phyloP scores from a whole-genome alignment of 2,888 invertebrate genomes.

The Eumacrocentrus americanus region DNA sequence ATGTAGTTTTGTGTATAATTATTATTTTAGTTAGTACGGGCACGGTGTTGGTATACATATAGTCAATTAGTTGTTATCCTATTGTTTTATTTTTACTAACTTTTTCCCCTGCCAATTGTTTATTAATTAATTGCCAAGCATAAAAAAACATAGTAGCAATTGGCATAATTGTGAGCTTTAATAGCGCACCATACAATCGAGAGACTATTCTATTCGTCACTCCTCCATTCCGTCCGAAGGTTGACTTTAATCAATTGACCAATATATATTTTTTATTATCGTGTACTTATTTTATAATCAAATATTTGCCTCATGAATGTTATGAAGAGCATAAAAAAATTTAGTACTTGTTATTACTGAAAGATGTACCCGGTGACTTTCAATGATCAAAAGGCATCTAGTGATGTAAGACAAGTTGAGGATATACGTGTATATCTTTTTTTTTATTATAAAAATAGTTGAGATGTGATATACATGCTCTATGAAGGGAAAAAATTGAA shows the following conservation, averaged over 20 bases:
- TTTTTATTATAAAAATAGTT: not conserved
- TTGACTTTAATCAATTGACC: constrained; percentile 21
- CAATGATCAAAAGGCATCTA: not conserved
- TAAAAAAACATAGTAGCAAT: not conserved
- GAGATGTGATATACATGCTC: not conserved
- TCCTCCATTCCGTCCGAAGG: constrained; percentile 23
- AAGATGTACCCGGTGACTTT: too few relatives aligned
- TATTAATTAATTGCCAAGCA: not conserved
- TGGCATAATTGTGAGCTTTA: not conserved
- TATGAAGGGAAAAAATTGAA: constrained; percentile 16
- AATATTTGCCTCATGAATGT: constrained; percentile 25
- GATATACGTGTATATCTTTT: not conserved
- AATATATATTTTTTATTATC: constrained; percentile 31
- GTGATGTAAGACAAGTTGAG: not conserved
- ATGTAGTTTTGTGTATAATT: not conserved
- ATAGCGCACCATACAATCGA: not conserved
- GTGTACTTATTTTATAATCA: constrained; percentile 38
- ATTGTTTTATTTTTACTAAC: constrained; percentile 1
- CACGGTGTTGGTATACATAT: constrained; percentile 20
- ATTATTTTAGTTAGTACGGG: not conserved
- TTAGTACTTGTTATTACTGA: not conserved
- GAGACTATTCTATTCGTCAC: not conserved
- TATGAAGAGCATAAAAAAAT: constrained; percentile 15
- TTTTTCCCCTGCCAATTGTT: not conserved
- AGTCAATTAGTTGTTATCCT: not conserved